Conservation (phyloP, 2,113 vertebrate species). For the Notarius quadriscutis region DNA sequence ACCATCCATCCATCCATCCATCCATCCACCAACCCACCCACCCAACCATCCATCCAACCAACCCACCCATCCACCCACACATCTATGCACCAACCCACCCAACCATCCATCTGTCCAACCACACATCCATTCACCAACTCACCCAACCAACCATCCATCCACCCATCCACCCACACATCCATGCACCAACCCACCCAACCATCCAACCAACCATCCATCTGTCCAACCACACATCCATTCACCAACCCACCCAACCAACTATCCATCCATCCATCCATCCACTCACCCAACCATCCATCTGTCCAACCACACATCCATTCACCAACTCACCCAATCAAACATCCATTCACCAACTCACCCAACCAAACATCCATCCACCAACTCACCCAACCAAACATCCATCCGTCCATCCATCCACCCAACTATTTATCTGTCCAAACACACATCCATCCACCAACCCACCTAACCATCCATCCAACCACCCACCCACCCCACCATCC, state of each 20-base stretch:
- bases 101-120: no score
- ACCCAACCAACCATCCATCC: neutral
- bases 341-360: neutral
- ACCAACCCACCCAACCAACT: no score
- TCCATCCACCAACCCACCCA: neutral
- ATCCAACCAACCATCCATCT: no score
- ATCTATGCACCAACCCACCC: neutral
- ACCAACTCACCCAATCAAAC: neutral
- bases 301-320: neutral
- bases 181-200: no score
- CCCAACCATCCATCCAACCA: neutral
- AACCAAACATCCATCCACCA: neutral
- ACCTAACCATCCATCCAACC: neutral
- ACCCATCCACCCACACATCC: no score
- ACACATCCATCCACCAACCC: neutral
- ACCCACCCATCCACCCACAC: neutral
- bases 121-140: neutral
- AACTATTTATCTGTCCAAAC: neutral
- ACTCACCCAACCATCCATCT: no score
- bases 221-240: neutral
- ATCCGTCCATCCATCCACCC: neutral
- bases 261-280: no score
- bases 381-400: neutral
- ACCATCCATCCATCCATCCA: neutral
- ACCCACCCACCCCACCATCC: neutral